phyloP scores from a whole-genome alignment of 1,140 invertebrate genomes.

The Eubasilissa regina region DNA sequence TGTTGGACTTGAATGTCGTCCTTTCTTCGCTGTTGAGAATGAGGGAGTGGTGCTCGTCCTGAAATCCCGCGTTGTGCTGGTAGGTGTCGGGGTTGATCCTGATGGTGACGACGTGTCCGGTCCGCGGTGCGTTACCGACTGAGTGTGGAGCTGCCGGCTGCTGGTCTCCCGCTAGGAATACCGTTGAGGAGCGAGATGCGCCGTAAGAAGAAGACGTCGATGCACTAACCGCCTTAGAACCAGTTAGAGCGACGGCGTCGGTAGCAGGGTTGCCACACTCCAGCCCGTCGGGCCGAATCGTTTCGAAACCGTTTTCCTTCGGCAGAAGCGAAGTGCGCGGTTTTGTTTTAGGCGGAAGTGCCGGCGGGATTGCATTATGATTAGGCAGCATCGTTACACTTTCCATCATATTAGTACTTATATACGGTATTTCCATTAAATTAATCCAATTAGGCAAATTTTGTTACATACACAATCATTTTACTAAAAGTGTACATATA shows the following conservation, averaged over 20 bases:
- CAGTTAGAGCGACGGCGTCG: slow-evolving; percentile 43
- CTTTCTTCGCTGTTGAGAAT: slow-evolving; percentile 61
- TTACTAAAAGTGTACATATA: background rate
- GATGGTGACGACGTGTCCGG: slow-evolving; percentile 78
- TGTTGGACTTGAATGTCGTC: slow-evolving; percentile 46
- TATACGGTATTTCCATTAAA: slow-evolving; percentile 20
- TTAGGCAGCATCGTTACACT: slow-evolving; percentile 48
- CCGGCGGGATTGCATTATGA: slow-evolving; percentile 38
- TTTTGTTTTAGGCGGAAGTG: slow-evolving; percentile 55
- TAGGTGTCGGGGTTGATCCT: slow-evolving; percentile 76
- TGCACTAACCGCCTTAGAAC: slow-evolving; percentile 52
- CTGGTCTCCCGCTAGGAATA: slow-evolving; percentile 74
- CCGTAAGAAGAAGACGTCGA: slow-evolving; percentile 50
- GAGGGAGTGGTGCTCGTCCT: slow-evolving; percentile 64
- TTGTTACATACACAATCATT: slow-evolving; percentile 14
- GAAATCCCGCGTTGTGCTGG: slow-evolving; percentile 62
- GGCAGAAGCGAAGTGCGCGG: slow-evolving; percentile 10
- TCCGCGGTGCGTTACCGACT: slow-evolving; percentile 64
- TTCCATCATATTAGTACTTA: slow-evolving; percentile 31
- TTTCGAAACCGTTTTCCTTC: background rate
- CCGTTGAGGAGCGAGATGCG: slow-evolving; percentile 70
- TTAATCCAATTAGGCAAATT: slow-evolving; percentile 28
- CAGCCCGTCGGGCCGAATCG: background rate
- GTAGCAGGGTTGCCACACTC: slow-evolving; percentile 33
- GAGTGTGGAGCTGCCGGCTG: slow-evolving; percentile 65